These are phyloP conservation scores for Pyrrhia umbra DNA, from an alignment of 2,888 invertebrate genomes.

Conservation along the genomic window DNA sequence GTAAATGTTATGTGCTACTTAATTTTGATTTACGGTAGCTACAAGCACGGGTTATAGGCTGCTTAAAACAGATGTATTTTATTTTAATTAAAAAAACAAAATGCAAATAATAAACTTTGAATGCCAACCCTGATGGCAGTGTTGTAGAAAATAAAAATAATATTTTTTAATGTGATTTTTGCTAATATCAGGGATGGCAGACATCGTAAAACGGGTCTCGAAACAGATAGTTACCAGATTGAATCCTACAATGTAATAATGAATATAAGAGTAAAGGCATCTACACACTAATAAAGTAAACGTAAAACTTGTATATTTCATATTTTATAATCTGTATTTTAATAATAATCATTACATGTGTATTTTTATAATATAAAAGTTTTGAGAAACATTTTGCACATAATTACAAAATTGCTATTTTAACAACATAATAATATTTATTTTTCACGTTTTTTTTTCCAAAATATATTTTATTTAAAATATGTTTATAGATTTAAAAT, in stretches of 20 bases:
- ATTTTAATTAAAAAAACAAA: slow-evolving; percentile 62
- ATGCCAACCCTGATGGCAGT: slow-evolving; percentile 69
- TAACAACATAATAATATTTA: slow-evolving; percentile 13
- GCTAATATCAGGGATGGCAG: slow-evolving; percentile 70
- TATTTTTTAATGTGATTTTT: slow-evolving; percentile 59
- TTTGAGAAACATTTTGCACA: slow-evolving; percentile 16
- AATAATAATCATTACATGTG: slow-evolving; percentile 8
- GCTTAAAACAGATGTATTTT: slow-evolving; percentile 74
- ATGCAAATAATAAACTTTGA: slow-evolving; percentile 60
- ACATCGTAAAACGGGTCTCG: slow-evolving; percentile 84
- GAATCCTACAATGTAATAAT: slow-evolving; percentile 81
- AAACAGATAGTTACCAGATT: slow-evolving; percentile 87
- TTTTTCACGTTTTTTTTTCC: slow-evolving; percentile 36
- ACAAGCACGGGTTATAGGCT: slow-evolving; percentile 82
- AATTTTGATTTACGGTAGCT: slow-evolving; percentile 75
- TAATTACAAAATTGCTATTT: slow-evolving; percentile 4
- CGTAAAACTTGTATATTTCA: slow-evolving; percentile 4
- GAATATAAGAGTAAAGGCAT: slow-evolving; percentile 64
- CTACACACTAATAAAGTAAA: slow-evolving; percentile 64
- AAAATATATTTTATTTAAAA: slow-evolving; percentile 18
- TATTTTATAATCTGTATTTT: slow-evolving; percentile 29
- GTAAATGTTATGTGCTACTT: slow-evolving; percentile 77
- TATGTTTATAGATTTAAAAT: slow-evolving; percentile 14
- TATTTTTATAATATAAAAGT: slow-evolving; percentile 48
- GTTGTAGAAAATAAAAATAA: slow-evolving; percentile 39